Evolutionary conservation across 2,113 vertebrate genomes (phyloP).

Genomic region (Rhipidura dahli): DNA sequence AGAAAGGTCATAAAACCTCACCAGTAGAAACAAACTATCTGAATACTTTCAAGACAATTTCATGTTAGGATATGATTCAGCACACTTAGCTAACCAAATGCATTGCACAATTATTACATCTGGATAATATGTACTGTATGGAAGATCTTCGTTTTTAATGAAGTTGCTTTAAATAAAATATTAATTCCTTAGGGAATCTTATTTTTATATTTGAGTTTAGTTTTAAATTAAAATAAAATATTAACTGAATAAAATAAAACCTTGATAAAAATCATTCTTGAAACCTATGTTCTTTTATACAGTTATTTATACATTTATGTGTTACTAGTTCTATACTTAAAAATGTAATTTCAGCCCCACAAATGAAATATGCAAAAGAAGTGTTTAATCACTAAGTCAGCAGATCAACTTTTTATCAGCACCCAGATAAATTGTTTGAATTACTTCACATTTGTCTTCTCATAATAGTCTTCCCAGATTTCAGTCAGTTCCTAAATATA

Average conservation of each 20-base stretch:
- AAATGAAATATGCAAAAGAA: neutral
- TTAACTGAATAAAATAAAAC: neutral
- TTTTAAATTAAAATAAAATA: neutral
- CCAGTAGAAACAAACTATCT: neutral
- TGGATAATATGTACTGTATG: neutral
- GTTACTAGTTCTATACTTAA: neutral
- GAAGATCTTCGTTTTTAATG: neutral
- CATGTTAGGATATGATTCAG: neutral
- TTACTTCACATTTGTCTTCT: neutral
- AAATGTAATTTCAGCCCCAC: neutral
- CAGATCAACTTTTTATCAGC: neutral
- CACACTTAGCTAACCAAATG: neutral
- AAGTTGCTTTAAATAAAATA: neutral
- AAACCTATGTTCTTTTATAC: neutral
- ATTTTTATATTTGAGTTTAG: neutral
- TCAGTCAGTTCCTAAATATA: neutral
- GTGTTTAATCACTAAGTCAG: neutral
- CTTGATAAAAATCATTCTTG: neutral
- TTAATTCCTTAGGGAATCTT: neutral
- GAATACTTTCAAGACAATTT: neutral
- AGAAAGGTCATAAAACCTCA: neutral
- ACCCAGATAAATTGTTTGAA: neutral
- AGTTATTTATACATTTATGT: neutral
- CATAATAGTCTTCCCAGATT: neutral
- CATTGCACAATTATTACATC: neutral